Evolutionary conservation across 2,888 invertebrate species (phyloP).

Genomic region (Hydroisotoma schaefferi): DNA sequence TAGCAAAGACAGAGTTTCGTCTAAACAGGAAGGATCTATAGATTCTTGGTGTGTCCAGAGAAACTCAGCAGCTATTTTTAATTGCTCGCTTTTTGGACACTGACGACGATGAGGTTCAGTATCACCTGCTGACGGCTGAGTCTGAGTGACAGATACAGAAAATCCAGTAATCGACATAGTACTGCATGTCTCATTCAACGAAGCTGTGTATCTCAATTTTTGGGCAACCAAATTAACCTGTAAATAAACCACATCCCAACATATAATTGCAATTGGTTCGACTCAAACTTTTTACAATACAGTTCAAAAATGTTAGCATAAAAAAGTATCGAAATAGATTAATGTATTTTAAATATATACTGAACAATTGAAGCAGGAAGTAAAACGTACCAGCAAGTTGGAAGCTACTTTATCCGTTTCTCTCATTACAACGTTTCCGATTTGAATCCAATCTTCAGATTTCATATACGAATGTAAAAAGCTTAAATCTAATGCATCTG

Average conservation of each 20-base stretch:
- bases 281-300: too few relatives aligned
- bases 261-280: neutral
- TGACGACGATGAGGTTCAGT: neutral
- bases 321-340: too few relatives aligned
- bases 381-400: neutral
- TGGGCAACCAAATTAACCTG: conserved; percentile 40
- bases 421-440: conserved; percentile 3
- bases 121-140: neutral
- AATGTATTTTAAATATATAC: too few relatives aligned
- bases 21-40: neutral
- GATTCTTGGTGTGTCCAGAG: conserved; percentile 27
- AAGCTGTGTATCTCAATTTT: conserved; percentile 36
- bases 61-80: conserved; percentile 24
- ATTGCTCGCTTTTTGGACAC: neutral
- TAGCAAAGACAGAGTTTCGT: conserved; percentile 16
- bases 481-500: conserved; percentile 16
- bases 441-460: conserved; percentile 18
- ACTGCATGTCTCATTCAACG: conserved; percentile 15
- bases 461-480: conserved; percentile 32
- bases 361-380: too few relatives aligned
- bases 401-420: neutral
- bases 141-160: conserved; percentile 2
- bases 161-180: neutral
- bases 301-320: too few relatives aligned
- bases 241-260: neutral